phyloP scores from a whole-genome alignment of 2,113 vertebrate genomes.

The Aegotheles bennettii region DNA sequence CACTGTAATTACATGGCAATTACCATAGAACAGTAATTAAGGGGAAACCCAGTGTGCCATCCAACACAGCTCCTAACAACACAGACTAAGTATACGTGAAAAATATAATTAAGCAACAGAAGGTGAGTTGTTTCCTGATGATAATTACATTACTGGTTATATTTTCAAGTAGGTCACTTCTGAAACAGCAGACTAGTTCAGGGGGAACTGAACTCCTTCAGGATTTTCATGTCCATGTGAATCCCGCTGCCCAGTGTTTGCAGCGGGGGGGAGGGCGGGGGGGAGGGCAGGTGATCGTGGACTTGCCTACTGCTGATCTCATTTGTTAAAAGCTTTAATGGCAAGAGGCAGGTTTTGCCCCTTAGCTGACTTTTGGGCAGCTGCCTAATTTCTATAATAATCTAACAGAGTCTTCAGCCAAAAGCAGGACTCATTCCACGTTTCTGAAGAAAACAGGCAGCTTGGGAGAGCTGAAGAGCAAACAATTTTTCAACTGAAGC shows the following conservation, averaged over 20 bases:
- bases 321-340: not conserved
- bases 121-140: constrained; percentile 9
- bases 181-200: not conserved
- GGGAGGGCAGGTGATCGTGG: not conserved
- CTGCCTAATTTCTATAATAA: not conserved
- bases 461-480: fast-evolving
- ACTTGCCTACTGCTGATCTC: not conserved
- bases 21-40: constrained; percentile 26
- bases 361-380: not conserved
- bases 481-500: not conserved
- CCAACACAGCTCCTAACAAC: not conserved
- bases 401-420: not conserved
- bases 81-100: not conserved
- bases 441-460: not conserved
- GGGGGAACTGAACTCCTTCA: not conserved
- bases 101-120: constrained; percentile 40
- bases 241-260: not conserved
- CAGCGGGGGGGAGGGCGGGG: not conserved
- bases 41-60: not conserved
- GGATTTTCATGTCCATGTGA: not conserved
- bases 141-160: constrained; percentile 14
- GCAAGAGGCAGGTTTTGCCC: not conserved
- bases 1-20: constrained; percentile 26
- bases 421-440: not conserved
- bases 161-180: constrained; percentile 18